Conservation (phyloP, 2,888 invertebrate species). For the Drosophila affinis region DNA sequence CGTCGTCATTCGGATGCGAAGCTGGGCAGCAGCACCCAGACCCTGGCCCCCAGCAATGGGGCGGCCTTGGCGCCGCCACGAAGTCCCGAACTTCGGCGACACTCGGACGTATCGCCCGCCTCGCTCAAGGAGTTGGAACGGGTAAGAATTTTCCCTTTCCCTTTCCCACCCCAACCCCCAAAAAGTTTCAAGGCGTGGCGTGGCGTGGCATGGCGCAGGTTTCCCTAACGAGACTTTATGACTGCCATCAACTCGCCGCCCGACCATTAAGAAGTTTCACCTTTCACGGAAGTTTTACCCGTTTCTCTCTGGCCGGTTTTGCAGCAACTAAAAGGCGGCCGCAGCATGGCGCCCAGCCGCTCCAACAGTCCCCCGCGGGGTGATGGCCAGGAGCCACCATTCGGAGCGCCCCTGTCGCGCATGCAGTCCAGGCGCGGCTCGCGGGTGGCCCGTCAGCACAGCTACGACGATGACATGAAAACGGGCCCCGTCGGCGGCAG, state of each 20-base stretch:
- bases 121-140: slow-evolving; percentile 94
- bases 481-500: slow-evolving; percentile 71
- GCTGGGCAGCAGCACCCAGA: slow-evolving; percentile 86
- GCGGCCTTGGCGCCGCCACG: slow-evolving; percentile 92
- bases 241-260: neutral
- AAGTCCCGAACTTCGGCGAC: slow-evolving; percentile 91
- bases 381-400: slow-evolving; percentile 79
- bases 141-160: slow-evolving; percentile 84
- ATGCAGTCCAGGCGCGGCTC: slow-evolving; percentile 86
- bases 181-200: too few species aligned
- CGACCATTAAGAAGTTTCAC: neutral
- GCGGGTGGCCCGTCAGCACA: slow-evolving; percentile 89
- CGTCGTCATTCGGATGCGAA: slow-evolving; percentile 92
- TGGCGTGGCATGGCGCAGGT: too few species aligned
- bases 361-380: slow-evolving; percentile 86
- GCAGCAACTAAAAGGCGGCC: slow-evolving; percentile 87
- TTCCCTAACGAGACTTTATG: neutral
- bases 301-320: slow-evolving; percentile 7
- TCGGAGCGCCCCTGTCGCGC: slow-evolving; percentile 82
- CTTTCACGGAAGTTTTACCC: neutral
- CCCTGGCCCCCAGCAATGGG: slow-evolving; percentile 83
- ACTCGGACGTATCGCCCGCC: slow-evolving; percentile 94
- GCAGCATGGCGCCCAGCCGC: slow-evolving; percentile 87
- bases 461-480: slow-evolving; percentile 92
- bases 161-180: neutral